phyloP scores from a whole-genome alignment of 2,888 invertebrate genomes.

The Abrostola triplasia region DNA sequence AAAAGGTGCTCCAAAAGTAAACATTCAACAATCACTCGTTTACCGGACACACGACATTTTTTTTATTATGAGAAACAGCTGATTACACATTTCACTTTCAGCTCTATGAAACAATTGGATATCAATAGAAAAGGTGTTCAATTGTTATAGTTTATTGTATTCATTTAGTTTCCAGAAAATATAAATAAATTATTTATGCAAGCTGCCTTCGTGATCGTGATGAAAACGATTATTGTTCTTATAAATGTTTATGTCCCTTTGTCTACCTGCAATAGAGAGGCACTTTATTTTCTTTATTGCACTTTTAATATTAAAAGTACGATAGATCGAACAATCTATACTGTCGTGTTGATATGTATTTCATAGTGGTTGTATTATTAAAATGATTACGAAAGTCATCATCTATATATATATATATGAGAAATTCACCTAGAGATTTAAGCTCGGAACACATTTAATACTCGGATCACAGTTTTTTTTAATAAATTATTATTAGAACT shows the following conservation, averaged over 20 bases:
- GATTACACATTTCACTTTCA: conserved; percentile 17
- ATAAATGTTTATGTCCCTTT: conserved; percentile 46
- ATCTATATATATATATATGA: no score
- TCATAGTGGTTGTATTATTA: no score
- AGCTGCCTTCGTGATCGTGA: conserved; percentile 35
- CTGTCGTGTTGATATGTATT: no score
- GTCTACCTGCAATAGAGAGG: conserved; percentile 29
- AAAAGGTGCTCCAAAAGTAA: no score
- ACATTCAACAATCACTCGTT: background rate
- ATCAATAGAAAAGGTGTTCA: conserved; percentile 13
- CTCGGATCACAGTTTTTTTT: no score
- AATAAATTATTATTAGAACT: no score
- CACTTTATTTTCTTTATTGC: conserved; percentile 17
- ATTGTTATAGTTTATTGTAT: conserved; percentile 29
- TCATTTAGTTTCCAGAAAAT: conserved; percentile 33
- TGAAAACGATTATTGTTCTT: conserved; percentile 22
- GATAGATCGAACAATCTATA: no score
- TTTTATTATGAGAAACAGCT: background rate
- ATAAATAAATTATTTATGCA: conserved; percentile 37
- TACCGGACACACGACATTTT: background rate
- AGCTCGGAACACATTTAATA: no score
- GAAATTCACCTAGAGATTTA: no score
- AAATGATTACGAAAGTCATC: no score
- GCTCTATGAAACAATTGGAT: conserved; percentile 10
- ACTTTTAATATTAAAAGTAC: conserved; percentile 3